Percentiles rank a stretch among this genome's conserved stretches.
Conservation (phyloP, 2,888 invertebrate species). For the Phoronis australis region DNA sequence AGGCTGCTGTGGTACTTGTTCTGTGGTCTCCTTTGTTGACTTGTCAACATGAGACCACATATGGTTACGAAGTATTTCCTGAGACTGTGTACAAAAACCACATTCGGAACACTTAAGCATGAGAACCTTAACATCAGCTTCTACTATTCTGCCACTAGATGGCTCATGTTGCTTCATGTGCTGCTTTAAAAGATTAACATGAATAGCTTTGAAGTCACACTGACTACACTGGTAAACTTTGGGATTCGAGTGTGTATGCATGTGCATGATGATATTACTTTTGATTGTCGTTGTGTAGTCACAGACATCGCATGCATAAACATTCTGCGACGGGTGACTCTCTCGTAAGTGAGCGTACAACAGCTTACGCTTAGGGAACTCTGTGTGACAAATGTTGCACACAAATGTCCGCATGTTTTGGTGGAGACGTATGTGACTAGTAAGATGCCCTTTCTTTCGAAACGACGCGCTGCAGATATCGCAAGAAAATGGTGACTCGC, state of each 20-base stretch:
- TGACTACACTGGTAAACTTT: constrained; percentile 13
- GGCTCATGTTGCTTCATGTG: constrained; percentile 5
- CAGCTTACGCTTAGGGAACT: not conserved
- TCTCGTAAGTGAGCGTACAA: constrained; percentile 23
- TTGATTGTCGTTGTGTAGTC: constrained; percentile 20
- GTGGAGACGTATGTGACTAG: constrained; percentile 47
- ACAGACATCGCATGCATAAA: constrained; percentile 42
- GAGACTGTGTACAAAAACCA: constrained; percentile 36
- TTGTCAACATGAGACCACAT: constrained; percentile 34
- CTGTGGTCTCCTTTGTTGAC: not conserved
- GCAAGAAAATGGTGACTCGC: constrained; percentile 42
- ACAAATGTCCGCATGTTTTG: constrained; percentile 12
- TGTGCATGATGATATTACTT: constrained; percentile 14
- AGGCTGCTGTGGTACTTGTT: not conserved
- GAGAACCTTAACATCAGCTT: constrained; percentile 13
- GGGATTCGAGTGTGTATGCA: constrained; percentile 11
- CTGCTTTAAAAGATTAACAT: constrained; percentile 1
- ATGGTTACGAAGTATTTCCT: constrained; percentile 32
- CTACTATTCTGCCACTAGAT: not conserved
- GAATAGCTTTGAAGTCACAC: constrained; percentile 6
- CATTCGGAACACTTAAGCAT: constrained; percentile 46
- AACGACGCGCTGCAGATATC: constrained; percentile 46
- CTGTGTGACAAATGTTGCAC: constrained; percentile 10
- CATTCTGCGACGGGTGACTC: constrained; percentile 28
- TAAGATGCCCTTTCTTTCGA: constrained; percentile 48